Evolutionary conservation across 2,113 vertebrate genomes (phyloP).

Genomic region (Tylochromis polylepis): DNA sequence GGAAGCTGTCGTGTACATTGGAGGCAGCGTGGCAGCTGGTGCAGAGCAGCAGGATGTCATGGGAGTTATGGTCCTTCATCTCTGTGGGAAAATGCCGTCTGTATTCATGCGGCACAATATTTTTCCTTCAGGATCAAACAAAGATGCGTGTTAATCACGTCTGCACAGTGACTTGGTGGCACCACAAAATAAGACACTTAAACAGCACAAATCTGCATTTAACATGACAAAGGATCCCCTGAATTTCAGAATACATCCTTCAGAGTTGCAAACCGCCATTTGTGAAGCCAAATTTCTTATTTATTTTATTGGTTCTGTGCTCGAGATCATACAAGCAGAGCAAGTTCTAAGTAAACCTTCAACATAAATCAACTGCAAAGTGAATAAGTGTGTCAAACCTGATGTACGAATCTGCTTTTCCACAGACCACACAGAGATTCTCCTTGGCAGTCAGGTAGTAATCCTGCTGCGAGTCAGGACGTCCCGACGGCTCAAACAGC

Average conservation of each 20-base stretch:
- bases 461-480: slow-evolving; percentile 91
- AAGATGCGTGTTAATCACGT: background rate
- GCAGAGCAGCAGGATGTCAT: slow-evolving; percentile 93
- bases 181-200: background rate
- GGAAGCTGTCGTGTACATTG: slow-evolving; percentile 85
- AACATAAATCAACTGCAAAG: background rate
- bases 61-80: slow-evolving; percentile 99
- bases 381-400: slow-evolving; percentile 70
- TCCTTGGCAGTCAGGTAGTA: slow-evolving; percentile 95
- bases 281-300: background rate
- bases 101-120: slow-evolving; percentile 94
- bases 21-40: slow-evolving; percentile 91
- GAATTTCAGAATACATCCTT: background rate
- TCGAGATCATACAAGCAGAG: background rate
- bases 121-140: slow-evolving; percentile 77
- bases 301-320: background rate
- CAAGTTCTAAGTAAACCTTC: background rate
- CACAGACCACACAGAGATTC: slow-evolving; percentile 95
- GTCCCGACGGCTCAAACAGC: slow-evolving; percentile 92
- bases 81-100: slow-evolving; percentile 91
- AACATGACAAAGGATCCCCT: background rate
- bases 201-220: background rate
- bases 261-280: background rate
- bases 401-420: slow-evolving; percentile 92
- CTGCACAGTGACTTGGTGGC: background rate